Evolutionary conservation across 1,140 invertebrate species (phyloP).

Genomic region (Procambarus clarkii): DNA sequence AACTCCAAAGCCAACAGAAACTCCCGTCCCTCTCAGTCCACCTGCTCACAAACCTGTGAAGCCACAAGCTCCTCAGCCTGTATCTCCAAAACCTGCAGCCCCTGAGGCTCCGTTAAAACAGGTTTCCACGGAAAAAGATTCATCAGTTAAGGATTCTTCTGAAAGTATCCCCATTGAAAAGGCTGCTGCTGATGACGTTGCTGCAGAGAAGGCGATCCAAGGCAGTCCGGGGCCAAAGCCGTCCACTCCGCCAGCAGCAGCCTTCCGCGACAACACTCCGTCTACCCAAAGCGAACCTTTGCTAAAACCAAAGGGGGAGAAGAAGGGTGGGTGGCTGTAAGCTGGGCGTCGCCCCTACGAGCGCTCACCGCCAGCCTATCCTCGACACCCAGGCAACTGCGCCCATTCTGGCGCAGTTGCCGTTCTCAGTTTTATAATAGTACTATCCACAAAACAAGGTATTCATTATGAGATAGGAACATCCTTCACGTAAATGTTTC

Average conservation of each 20-base stretch:
- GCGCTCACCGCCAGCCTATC: background rate
- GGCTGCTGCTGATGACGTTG: background rate
- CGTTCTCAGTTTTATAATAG: no score
- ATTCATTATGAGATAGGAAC: no score
- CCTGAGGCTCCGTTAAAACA: constrained; percentile 1
- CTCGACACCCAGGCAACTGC: no score
- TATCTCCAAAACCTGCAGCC: background rate
- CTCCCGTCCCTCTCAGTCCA: background rate
- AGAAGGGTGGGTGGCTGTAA: constrained; percentile 54
- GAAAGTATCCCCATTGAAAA: constrained; percentile 20
- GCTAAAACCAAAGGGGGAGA: background rate
- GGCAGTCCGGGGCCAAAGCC: constrained; percentile 30
- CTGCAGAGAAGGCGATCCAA: background rate
- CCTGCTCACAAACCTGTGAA: background rate
- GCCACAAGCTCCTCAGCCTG: background rate
- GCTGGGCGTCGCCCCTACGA: background rate
- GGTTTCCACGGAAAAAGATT: background rate
- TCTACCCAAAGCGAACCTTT: constrained; percentile 9
- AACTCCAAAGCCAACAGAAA: constrained; percentile 47
- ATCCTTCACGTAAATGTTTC: no score
- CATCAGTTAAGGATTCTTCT: background rate
- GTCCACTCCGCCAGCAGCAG: constrained; percentile 44
- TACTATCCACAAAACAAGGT: no score
- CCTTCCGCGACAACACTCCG: constrained; percentile 44
- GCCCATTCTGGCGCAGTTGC: no score